Conservation (phyloP, 2,888 invertebrate species). For the Trichopoda pennipes region DNA sequence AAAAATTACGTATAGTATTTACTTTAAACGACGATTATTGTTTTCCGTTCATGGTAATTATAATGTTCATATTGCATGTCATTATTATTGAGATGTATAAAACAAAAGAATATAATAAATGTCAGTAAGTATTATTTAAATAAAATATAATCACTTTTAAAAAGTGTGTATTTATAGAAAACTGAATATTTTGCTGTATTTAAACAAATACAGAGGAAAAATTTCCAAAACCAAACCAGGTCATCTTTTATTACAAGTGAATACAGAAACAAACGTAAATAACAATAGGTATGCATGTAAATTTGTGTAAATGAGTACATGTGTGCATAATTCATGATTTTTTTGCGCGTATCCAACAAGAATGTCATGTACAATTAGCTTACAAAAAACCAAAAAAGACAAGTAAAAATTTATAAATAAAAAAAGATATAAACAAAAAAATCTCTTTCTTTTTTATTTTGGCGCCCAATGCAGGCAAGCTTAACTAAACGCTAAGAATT, state of each 20-base stretch:
- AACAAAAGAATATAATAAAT: slow-evolving; percentile 6
- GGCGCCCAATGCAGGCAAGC: slow-evolving; percentile 47
- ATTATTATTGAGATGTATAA: slow-evolving; percentile 12
- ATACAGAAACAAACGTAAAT: slow-evolving; percentile 41
- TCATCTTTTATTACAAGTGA: slow-evolving; percentile 60
- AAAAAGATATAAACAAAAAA: slow-evolving; percentile 1
- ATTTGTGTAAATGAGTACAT: neutral
- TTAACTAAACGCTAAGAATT: slow-evolving; percentile 1
- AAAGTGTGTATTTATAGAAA: slow-evolving; percentile 14
- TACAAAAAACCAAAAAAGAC: slow-evolving; percentile 24
- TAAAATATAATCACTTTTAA: no score
- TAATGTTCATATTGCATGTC: neutral
- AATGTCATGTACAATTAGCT: slow-evolving; percentile 57
- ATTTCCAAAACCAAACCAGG: slow-evolving; percentile 58
- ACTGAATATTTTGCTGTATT: neutral
- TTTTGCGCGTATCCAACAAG: slow-evolving; percentile 47
- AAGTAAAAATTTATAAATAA: slow-evolving; percentile 24
- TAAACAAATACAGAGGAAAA: slow-evolving; percentile 13
- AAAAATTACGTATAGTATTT: no score
- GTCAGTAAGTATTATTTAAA: slow-evolving; percentile 26
- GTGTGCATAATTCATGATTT: neutral
- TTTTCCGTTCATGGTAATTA: neutral
- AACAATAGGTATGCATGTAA: slow-evolving; percentile 8
- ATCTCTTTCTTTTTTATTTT: slow-evolving; percentile 43
- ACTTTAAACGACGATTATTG: neutral